Conservation (phyloP, 1,140 invertebrate species). For the Drosophila quadrilineata region DNA sequence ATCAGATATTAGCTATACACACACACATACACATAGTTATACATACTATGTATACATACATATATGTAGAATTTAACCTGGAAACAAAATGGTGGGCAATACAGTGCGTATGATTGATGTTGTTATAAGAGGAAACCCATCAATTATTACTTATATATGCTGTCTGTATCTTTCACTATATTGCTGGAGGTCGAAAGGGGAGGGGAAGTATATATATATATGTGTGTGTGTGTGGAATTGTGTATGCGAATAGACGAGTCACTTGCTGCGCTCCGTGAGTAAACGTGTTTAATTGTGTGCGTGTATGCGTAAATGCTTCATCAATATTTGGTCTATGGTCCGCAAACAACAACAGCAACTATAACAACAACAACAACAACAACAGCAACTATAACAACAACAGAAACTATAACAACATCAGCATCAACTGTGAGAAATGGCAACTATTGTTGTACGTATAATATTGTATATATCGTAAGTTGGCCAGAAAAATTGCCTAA, state of each 20-base stretch:
- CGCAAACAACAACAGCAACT: conserved; percentile 62
- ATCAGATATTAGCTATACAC: background rate
- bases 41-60: conserved; percentile 8
- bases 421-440: conserved; percentile 40
- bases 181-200: too few species aligned
- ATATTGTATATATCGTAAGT: conserved; percentile 43
- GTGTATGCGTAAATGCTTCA: conserved; percentile 76
- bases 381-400: too few species aligned
- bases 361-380: too few species aligned
- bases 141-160: conserved; percentile 69
- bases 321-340: conserved; percentile 70
- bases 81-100: conserved; percentile 35
- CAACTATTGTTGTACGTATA: conserved; percentile 52
- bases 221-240: conserved; percentile 14
- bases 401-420: too few species aligned
- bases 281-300: conserved; percentile 75
- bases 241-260: conserved; percentile 24
- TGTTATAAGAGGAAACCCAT: conserved; percentile 73
- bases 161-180: conserved; percentile 47
- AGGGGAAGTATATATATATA: background rate
- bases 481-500: conserved; percentile 54
- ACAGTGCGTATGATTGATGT: conserved; percentile 78
- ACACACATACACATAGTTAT: conserved; percentile 1
- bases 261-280: conserved; percentile 58
- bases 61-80: conserved; percentile 60